A percentile compares a stretch with the other conserved stretches of the same genome.
phyloP scores from a whole-genome alignment of 2,888 invertebrate genomes.

The Caenorhabditis virilis region DNA sequence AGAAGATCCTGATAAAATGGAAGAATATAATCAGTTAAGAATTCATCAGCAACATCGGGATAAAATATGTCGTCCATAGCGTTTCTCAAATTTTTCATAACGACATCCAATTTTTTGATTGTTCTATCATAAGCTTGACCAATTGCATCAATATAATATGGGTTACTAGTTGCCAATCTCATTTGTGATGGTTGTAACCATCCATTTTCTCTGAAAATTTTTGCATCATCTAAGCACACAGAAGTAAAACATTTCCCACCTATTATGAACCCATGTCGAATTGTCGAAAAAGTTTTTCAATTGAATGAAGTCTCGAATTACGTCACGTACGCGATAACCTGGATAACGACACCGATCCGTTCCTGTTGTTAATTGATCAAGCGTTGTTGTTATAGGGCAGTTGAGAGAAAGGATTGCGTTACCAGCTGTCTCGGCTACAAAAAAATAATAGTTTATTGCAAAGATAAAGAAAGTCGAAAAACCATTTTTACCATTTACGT shows the following conservation, averaged over 20 bases:
- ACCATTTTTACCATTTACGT: slow-evolving; percentile 33
- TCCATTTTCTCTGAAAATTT: slow-evolving; percentile 34
- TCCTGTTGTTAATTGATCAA: slow-evolving; percentile 40
- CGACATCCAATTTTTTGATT: slow-evolving; percentile 36
- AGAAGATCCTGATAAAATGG: slow-evolving; percentile 39
- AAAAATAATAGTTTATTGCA: background rate
- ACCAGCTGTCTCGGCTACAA: slow-evolving; percentile 15
- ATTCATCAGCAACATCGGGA: slow-evolving; percentile 39
- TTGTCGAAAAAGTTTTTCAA: slow-evolving; percentile 48
- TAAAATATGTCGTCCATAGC: slow-evolving; percentile 38
- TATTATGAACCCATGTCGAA: slow-evolving; percentile 52
- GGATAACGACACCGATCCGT: slow-evolving; percentile 50
- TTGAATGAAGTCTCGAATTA: slow-evolving; percentile 40
- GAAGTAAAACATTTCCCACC: slow-evolving; percentile 8
- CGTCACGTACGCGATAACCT: slow-evolving; percentile 48
- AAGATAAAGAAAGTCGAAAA: no score
- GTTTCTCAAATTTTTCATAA: slow-evolving; percentile 17
- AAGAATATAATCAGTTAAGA: slow-evolving; percentile 33
- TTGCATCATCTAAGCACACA: background rate
- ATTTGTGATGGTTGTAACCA: slow-evolving; percentile 46
- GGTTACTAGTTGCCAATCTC: slow-evolving; percentile 35
- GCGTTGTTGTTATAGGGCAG: slow-evolving; percentile 43
- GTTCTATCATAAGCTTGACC: slow-evolving; percentile 36
- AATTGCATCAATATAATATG: slow-evolving; percentile 44
- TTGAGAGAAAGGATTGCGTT: slow-evolving; percentile 27